Percentiles rank a stretch among this genome's conserved stretches.
Evolutionary conservation across 2,113 vertebrate genomes (phyloP).

Genomic region (Clinocottus analis): DNA sequence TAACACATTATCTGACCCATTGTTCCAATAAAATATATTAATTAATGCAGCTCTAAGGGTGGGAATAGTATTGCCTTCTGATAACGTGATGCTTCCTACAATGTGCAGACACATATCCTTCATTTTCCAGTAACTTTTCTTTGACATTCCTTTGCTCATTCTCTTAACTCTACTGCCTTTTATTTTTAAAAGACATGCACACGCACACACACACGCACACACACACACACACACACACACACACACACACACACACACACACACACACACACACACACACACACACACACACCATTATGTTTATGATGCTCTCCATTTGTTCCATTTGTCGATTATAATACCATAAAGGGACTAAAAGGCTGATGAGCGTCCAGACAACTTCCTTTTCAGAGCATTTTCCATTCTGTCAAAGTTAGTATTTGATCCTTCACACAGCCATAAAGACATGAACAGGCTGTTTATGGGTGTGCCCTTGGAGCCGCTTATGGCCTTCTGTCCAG

Average conservation of each 20-base stretch:
- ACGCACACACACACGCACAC: slow-evolving; percentile 10
- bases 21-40: background rate
- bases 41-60: background rate
- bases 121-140: slow-evolving; percentile 11
- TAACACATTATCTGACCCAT: background rate
- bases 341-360: slow-evolving; percentile 50
- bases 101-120: slow-evolving; percentile 3
- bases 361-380: slow-evolving; percentile 16
- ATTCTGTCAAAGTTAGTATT: slow-evolving; percentile 36
- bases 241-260: slow-evolving; percentile 6
- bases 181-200: too few relatives aligned
- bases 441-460: slow-evolving; percentile 60
- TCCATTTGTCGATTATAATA: slow-evolving; percentile 54
- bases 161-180: too few relatives aligned
- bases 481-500: slow-evolving; percentile 40
- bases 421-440: slow-evolving; percentile 55
- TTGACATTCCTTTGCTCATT: slow-evolving; percentile 8
- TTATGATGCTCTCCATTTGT: slow-evolving; percentile 66
- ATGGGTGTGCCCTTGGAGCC: slow-evolving; percentile 61
- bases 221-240: slow-evolving; percentile 7
- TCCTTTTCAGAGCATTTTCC: slow-evolving; percentile 21
- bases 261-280: slow-evolving; percentile 9
- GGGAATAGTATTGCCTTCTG: background rate
- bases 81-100: slow-evolving; percentile 6
- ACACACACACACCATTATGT: slow-evolving; percentile 50